These are phyloP conservation scores for Lapara coniferarum DNA, from an alignment of 2,888 invertebrate genomes.

Conservation along the genomic window DNA sequence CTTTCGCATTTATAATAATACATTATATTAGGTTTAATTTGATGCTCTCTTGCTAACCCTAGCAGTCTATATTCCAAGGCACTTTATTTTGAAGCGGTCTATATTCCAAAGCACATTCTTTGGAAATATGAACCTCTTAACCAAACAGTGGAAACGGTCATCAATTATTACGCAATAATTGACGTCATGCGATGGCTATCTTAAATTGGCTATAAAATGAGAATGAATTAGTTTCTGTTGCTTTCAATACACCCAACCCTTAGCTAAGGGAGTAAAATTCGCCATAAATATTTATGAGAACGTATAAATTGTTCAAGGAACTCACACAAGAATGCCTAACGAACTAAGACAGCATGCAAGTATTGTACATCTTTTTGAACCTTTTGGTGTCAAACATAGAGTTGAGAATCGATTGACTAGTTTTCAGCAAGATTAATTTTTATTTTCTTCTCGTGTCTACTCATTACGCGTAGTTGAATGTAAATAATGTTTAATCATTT, in stretches of 20 bases:
- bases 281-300: slow-evolving; percentile 16
- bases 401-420: background rate
- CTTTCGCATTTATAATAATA: too few species aligned
- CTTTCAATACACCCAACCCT: background rate
- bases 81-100: background rate
- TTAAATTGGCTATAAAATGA: background rate
- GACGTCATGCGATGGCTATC: background rate
- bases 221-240: slow-evolving; percentile 1
- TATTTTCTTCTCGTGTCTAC: slow-evolving; percentile 12
- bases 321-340: slow-evolving; percentile 20
- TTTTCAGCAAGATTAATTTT: slow-evolving; percentile 6
- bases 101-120: too few species aligned
- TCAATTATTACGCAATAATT: background rate
- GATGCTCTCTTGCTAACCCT: too few species aligned
- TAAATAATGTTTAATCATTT: slow-evolving; percentile 19
- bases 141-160: background rate
- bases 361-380: background rate
- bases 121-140: background rate
- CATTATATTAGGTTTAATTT: too few species aligned
- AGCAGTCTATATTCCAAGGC: too few species aligned
- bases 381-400: background rate
- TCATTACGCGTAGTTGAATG: slow-evolving; percentile 1
- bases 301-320: slow-evolving; percentile 25
- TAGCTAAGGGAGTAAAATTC: background rate
- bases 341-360: slow-evolving; percentile 23